A percentile compares a stretch with the other conserved stretches of the same genome.
Evolutionary conservation across 23 tunicate species (phyloP).

Genomic region (Trididemnum miniatum): DNA sequence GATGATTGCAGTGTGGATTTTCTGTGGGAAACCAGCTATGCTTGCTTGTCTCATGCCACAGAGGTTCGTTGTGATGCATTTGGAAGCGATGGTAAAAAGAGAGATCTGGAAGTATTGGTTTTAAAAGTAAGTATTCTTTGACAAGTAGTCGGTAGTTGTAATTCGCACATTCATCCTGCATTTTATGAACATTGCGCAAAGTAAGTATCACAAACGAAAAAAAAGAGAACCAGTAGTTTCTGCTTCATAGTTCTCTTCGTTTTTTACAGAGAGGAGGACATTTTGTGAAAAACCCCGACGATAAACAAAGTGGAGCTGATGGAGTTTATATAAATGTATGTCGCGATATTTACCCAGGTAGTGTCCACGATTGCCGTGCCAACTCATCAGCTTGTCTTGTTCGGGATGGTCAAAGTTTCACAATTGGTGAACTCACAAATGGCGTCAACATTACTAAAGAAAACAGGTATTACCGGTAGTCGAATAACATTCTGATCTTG

Average conservation of each 20-base stretch:
- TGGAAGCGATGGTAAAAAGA: conserved; percentile 24
- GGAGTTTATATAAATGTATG: conserved; percentile 68
- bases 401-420: conserved; percentile 11
- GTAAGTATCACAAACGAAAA: no score
- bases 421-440: conserved; percentile 24
- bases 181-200: no score
- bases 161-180: no score
- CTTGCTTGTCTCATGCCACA: conserved; percentile 36
- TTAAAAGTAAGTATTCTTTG: conserved; percentile 41
- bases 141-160: no score
- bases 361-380: conserved; percentile 10
- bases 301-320: not conserved
- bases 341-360: conserved; percentile 35
- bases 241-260: no score
- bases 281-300: conserved; percentile 48
- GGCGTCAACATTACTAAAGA: conserved; percentile 35
- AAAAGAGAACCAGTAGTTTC: no score
- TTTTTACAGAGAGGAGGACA: conserved; percentile 43
- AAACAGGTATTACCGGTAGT: conserved; percentile 38
- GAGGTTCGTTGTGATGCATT: conserved; percentile 56
- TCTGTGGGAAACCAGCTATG: conserved; percentile 67
- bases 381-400: conserved; percentile 68
- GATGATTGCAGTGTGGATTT: conserved; percentile 58
- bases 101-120: conserved; percentile 42
- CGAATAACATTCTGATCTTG: no score